Evolutionary conservation across 2,888 invertebrate species (phyloP).

Genomic region (Agrotis puta): DNA sequence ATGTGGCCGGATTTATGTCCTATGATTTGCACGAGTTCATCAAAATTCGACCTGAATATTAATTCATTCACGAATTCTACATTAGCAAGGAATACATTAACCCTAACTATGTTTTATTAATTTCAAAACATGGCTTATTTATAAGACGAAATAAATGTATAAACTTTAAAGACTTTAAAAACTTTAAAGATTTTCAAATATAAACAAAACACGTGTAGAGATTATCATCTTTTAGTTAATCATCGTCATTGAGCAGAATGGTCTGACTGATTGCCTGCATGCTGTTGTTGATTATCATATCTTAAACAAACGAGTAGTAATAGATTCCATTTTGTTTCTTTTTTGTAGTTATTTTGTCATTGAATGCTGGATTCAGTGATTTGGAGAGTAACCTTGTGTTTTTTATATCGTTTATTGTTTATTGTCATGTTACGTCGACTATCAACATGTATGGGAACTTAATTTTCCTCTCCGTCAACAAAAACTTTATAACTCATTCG

Average conservation of each 20-base stretch:
- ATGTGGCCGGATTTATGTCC: neutral
- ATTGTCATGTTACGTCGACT: slow-evolving; percentile 6
- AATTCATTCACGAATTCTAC: slow-evolving; percentile 14
- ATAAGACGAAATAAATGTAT: neutral
- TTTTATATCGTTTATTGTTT: slow-evolving; percentile 1
- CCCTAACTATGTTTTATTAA: neutral
- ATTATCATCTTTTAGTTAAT: slow-evolving; percentile 50
- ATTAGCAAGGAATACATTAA: neutral
- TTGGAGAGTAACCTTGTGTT: neutral
- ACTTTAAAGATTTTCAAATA: slow-evolving; percentile 3
- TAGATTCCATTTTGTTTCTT: slow-evolving; percentile 23
- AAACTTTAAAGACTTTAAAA: slow-evolving; percentile 9
- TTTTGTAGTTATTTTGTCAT: neutral
- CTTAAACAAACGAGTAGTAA: slow-evolving; percentile 17
- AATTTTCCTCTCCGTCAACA: slow-evolving; percentile 26
- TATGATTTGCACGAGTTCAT: slow-evolving; percentile 7
- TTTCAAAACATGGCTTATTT: neutral
- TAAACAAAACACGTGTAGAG: slow-evolving; percentile 13
- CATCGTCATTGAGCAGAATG: slow-evolving; percentile 19
- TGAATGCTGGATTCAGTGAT: neutral
- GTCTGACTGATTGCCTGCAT: slow-evolving; percentile 24
- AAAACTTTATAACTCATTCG: slow-evolving; percentile 52
- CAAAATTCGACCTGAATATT: neutral
- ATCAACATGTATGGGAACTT: slow-evolving; percentile 24
- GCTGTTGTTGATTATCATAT: slow-evolving; percentile 24